These are phyloP conservation scores for Piprites chloris DNA, from an alignment of 2,113 vertebrate genomes.

Conservation along the genomic window DNA sequence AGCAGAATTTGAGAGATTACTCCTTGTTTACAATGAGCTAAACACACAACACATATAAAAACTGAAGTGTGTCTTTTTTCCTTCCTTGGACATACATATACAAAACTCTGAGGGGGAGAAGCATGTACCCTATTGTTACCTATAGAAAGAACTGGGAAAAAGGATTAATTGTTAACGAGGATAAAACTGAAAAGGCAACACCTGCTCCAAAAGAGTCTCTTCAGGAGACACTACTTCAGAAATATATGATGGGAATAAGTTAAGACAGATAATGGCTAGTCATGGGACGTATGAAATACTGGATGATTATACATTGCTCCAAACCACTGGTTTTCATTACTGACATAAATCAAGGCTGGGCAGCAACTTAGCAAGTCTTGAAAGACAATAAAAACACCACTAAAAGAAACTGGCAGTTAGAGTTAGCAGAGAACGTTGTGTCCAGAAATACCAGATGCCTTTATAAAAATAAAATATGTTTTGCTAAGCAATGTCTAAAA, in stretches of 20 bases:
- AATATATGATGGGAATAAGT: neutral
- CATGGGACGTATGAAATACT: neutral
- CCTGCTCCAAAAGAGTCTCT: neutral
- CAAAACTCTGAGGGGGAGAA: neutral
- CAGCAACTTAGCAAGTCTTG: neutral
- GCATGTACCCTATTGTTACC: neutral
- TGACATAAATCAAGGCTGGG: slow-evolving; percentile 19
- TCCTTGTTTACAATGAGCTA: neutral
- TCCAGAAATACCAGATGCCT: slow-evolving; percentile 6
- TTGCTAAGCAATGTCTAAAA: slow-evolving; percentile 14
- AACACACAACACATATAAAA: neutral
- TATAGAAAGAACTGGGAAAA: neutral
- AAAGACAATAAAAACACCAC: slow-evolving; percentile 40
- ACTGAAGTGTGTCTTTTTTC: neutral
- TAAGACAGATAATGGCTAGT: neutral
- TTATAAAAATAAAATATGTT: slow-evolving; percentile 25
- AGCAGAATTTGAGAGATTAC: neutral
- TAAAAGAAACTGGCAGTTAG: neutral
- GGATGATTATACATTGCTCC: neutral
- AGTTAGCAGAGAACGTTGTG: neutral
- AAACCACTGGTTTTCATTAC: slow-evolving; percentile 25
- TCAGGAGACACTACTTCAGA: neutral
- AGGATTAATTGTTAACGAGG: neutral
- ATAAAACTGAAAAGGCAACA: slow-evolving; percentile 30
- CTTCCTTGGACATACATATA: neutral